Evolutionary conservation across 2,888 invertebrate species (phyloP), one percentile per base, ranked within the genome.

Genomic region (Tillus elongatus): DNA sequence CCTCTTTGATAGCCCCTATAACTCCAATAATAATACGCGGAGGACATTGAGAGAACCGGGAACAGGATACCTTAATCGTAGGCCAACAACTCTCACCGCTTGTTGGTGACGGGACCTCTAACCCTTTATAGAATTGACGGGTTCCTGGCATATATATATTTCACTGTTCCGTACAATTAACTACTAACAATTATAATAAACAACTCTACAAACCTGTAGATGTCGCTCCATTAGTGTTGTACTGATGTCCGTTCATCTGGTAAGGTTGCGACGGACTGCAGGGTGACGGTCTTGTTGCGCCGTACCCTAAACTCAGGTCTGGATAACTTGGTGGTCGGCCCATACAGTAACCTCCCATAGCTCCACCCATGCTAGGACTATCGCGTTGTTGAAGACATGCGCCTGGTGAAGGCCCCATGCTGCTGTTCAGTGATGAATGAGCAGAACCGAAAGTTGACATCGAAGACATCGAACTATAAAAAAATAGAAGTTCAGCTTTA

Each of bases 241-340:
- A 72, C 54, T 72, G 71, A 60, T 69, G 66, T 30, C 69, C 67
- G 50, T 68, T 64, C 68, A 73, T 68, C 60, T 78, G 79, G 67
- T 77, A 76, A 24, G 75, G 77, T 61, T 77, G 82, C 47, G 73
- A 79, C 60, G 68, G 82, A 66, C 69, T 82, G 73, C 64, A 82
- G 61, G 63, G 75, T 57, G 75, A 73, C 28, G 77, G 75, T 36
- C 81, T 69, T n/a, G n/a, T n/a, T 3, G 73, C 64, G 2, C 72
- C 72, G 52, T 70, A 73, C 12, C 72, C 71, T 27, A 65, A 61
- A 13, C 73, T 68, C n/a, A 74, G 63, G 47, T 74, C 74, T 56
- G 74, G 74, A 36, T 64, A 60, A 29, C 64, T 62, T 2, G 71
- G 68, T 9, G 71, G 70, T 37, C 71, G 61, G 15, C 70, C 69